These are phyloP conservation scores for Malurus cyaneus DNA, from an alignment of 2,113 vertebrate species.

Conservation along the genomic window DNA sequence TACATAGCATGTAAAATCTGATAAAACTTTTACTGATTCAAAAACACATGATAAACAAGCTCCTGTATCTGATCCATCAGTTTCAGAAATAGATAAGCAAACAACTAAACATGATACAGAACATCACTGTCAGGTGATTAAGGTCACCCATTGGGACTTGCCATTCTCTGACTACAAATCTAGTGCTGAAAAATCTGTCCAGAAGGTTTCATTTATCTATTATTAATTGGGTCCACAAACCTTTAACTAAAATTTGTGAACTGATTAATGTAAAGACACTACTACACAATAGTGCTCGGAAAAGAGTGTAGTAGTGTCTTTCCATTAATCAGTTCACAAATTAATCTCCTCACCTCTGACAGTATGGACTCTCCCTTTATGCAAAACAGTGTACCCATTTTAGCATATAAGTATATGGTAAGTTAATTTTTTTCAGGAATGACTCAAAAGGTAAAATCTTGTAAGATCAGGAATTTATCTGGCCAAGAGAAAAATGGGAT, in stretches of 20 bases:
- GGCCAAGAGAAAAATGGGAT: not conserved
- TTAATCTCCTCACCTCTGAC: not conserved
- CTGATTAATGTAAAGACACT: not conserved
- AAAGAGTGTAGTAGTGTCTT: not conserved
- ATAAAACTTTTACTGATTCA: constrained; percentile 68
- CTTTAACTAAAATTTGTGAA: not conserved
- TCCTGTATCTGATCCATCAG: constrained; percentile 63
- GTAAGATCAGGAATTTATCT: not conserved
- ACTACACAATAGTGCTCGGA: not conserved
- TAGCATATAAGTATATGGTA: not conserved
- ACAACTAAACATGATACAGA: constrained; percentile 51
- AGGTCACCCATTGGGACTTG: constrained; percentile 37
- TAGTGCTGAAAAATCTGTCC: not conserved
- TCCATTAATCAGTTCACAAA: no score
- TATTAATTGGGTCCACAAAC: not conserved
- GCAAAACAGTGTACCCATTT: not conserved
- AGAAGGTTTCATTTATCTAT: not conserved
- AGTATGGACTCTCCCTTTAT: not conserved
- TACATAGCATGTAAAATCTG: constrained; percentile 60
- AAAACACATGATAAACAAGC: constrained; percentile 65
- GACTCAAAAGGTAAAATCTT: not conserved
- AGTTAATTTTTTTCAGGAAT: not conserved
- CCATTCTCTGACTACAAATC: not conserved
- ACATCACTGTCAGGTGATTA: constrained; percentile 61
- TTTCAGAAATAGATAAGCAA: constrained; percentile 67